phyloP scores from a whole-genome alignment of 1,140 invertebrate species.

The Drosophila triauraria region DNA sequence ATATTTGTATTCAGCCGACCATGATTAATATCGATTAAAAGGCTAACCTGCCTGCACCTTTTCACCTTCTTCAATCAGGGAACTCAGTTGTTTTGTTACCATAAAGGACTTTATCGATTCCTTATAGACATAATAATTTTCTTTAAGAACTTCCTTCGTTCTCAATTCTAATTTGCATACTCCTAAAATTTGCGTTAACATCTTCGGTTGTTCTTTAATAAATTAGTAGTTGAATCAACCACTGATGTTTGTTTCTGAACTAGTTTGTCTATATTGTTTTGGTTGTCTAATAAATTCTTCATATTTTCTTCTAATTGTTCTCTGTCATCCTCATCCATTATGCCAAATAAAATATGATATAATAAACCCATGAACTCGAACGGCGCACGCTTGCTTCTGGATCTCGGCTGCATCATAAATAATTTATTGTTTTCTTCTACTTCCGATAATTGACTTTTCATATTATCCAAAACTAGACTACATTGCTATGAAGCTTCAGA shows the following conservation, averaged over 20 bases:
- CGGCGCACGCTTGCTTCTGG: background rate
- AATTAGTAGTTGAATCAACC: background rate
- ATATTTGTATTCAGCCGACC: too few relatives aligned
- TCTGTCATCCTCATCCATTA: background rate
- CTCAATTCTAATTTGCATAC: background rate
- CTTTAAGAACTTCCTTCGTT: slow-evolving; percentile 1
- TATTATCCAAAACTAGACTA: background rate
- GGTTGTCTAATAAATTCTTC: background rate
- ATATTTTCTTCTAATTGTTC: background rate
- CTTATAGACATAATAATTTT: background rate
- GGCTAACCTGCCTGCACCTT: too few relatives aligned
- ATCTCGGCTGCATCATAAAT: background rate
- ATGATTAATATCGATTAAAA: too few relatives aligned
- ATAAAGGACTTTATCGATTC: background rate
- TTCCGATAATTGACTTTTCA: background rate
- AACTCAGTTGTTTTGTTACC: too few relatives aligned
- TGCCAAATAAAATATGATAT: background rate
- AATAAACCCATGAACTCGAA: background rate
- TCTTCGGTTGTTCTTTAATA: background rate
- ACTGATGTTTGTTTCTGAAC: background rate
- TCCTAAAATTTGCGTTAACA: background rate
- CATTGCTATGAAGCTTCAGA: background rate
- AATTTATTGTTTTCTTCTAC: background rate
- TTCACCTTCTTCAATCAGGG: too few relatives aligned
- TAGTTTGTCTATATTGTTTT: background rate